phyloP scores from a whole-genome alignment of 2,797 vertebrate species.

The Rhadinocentrus ornatus region DNA sequence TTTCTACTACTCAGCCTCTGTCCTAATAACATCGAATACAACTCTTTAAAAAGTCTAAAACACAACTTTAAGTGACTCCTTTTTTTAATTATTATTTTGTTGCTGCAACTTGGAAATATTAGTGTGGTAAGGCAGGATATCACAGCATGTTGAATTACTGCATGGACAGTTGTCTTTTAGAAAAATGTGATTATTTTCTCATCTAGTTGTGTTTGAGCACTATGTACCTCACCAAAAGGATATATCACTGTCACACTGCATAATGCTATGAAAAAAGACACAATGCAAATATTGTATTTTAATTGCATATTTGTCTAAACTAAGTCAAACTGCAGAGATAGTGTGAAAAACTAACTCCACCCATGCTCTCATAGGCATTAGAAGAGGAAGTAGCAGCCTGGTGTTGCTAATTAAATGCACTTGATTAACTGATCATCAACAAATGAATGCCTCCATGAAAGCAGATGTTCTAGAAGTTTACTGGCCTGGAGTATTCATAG shows the following conservation, averaged over 20 bases:
- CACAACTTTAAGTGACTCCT: not conserved
- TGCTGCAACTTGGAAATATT: not conserved
- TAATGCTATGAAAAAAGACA: not conserved
- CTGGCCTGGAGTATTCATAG: not conserved
- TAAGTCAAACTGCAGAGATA: not conserved
- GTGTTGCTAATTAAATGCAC: not conserved
- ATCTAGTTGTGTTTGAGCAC: not conserved
- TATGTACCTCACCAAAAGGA: not conserved
- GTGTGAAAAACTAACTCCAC: not conserved
- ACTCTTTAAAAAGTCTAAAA: not conserved
- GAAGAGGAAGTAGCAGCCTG: too few relatives aligned
- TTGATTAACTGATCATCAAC: too few relatives aligned
- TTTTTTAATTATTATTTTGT: not conserved
- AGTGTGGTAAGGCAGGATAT: not conserved
- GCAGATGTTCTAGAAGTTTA: not conserved
- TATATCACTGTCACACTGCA: not conserved
- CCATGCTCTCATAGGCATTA: not conserved
- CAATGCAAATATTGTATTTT: not conserved
- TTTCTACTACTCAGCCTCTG: not conserved
- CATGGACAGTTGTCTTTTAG: not conserved
- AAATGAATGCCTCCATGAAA: too few relatives aligned
- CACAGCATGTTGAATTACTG: not conserved
- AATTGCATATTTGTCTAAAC: not conserved
- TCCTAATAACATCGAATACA: not conserved
- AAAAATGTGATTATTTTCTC: not conserved